Evolutionary conservation across 2,113 vertebrate species (phyloP), one percentile per base, ranked within the genome.

Genomic region (Sylvietta virens): DNA sequence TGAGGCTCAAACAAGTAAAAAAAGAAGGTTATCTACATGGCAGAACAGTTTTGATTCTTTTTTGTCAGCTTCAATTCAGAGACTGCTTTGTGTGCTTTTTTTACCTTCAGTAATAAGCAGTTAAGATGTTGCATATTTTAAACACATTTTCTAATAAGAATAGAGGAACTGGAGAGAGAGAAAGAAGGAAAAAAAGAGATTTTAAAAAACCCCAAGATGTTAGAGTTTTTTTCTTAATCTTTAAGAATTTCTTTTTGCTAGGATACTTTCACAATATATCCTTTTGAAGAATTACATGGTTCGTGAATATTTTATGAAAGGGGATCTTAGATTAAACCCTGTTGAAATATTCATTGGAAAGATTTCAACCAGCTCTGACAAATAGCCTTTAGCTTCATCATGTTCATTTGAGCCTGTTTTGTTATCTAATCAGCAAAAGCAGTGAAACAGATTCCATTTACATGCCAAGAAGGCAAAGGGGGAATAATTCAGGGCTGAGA

Each of bases 291-390:
- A 79, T 40, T 62, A 40, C 17, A 40, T 51, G 76, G n/a, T 45
- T 89, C 72, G 19, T 74, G 51, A 88, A 91, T 94, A 79, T 87
- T 94, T 95, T 64, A 91, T 91, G 35, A 81, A 92, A 89, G 45
- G 0, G 0, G 53, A 79, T 76, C 61, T 92, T 60, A 72, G 65
- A 65, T 61, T 33, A 95, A 89, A 89, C 40, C 31, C 53, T 81
- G n/a, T 48, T 97, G 65, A 91, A 95, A 90, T 94, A 92, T 85
- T 95, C 16, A 91, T 65, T 79, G 78, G 70, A 91, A 95, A 71
- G n/a, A 53, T 87, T 95, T 87, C 78, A 91, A 30, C 23, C 26
- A 35, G 4, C 53, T 72, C 70, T 82, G 50, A 61, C 66, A 91
- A 95, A 95, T 42, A 81, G 73, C 57, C 23, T 47, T 81, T 39